phyloP scores from a whole-genome alignment of 1,140 invertebrate species.

The Aricia agestis region DNA sequence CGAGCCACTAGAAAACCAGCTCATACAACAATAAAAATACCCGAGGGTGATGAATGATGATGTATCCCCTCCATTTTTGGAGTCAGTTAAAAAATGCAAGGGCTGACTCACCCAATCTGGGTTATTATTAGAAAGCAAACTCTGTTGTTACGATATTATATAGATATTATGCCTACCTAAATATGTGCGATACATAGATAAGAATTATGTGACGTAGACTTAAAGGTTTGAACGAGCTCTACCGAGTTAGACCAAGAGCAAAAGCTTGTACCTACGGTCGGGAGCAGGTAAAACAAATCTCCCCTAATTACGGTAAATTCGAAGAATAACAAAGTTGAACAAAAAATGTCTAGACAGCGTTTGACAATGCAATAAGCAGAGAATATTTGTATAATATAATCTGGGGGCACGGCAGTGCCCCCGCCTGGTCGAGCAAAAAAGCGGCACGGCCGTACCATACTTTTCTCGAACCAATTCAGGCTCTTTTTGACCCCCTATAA shows the following conservation, averaged over 20 bases:
- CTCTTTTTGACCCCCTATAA: no score
- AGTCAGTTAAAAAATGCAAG: neutral
- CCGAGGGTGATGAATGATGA: no score
- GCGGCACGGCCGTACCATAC: no score
- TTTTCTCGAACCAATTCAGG: no score
- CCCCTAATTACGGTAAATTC: neutral
- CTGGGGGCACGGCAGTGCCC: no score
- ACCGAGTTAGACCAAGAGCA: constrained; percentile 3
- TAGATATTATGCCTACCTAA: neutral
- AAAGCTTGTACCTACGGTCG: neutral
- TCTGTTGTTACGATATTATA: neutral
- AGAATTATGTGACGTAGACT: constrained; percentile 4
- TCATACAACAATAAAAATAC: no score
- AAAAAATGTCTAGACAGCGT: neutral
- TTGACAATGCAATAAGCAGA: neutral
- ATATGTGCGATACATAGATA: neutral
- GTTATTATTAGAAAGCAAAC: neutral
- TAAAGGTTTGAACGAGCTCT: constrained; percentile 1
- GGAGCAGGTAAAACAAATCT: neutral
- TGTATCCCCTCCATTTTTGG: no score
- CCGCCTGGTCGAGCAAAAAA: no score
- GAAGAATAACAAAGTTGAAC: neutral
- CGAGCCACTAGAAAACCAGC: no score
- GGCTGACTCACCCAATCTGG: neutral
- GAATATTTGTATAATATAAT: no score